Conservation (phyloP, 2,888 invertebrate genomes). For the Polydrusus tereticollis region DNA sequence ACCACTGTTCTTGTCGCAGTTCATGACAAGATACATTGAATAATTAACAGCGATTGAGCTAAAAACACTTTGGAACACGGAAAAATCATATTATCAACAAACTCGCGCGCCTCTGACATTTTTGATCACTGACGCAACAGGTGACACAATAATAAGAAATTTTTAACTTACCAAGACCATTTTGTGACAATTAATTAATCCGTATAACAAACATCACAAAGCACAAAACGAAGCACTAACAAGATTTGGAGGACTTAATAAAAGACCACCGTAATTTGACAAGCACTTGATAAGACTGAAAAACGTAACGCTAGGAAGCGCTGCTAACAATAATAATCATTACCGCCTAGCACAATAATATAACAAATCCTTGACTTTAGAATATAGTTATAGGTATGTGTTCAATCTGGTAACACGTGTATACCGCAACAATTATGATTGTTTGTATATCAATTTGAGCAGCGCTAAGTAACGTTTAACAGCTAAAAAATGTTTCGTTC, state of each 20-base stretch:
- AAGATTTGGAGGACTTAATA: conserved; percentile 26
- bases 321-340: conserved; percentile 32
- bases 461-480: conserved; percentile 23
- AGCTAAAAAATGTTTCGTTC: conserved; percentile 17
- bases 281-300: conserved; percentile 45
- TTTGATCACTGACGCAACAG: conserved; percentile 19
- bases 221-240: conserved; percentile 20
- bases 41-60: too few species aligned
- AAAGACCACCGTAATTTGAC: conserved; percentile 27
- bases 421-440: conserved; percentile 21
- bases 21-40: too few species aligned
- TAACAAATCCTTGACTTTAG: conserved; percentile 49
- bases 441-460: conserved; percentile 21
- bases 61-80: too few species aligned
- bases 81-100: not conserved
- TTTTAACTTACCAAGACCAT: conserved; percentile 39
- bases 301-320: conserved; percentile 48
- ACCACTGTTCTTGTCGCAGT: too few species aligned
- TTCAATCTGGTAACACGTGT: conserved; percentile 36
- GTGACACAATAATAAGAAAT: not conserved
- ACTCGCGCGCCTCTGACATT: conserved; percentile 32
- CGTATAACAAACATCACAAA: conserved; percentile 37
- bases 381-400: conserved; percentile 38
- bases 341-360: conserved; percentile 35
- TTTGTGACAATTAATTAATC: conserved; percentile 21